phyloP scores from a whole-genome alignment of 2,888 invertebrate species.

The Brenthis ino region DNA sequence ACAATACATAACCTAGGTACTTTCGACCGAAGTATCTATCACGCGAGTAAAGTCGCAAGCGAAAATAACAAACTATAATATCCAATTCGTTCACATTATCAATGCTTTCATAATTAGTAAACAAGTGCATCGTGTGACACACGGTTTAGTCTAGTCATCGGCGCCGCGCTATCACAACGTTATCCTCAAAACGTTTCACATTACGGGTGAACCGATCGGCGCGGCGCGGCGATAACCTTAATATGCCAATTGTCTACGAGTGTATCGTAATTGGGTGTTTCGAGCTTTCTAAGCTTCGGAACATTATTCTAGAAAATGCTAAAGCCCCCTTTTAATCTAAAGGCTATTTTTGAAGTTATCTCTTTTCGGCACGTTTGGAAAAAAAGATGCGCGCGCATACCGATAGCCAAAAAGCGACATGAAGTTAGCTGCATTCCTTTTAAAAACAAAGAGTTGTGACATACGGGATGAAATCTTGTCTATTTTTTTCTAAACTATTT shows the following conservation, averaged over 20 bases:
- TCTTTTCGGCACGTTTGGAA: too few relatives aligned
- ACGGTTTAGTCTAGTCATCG: neutral
- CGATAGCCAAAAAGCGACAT: too few relatives aligned
- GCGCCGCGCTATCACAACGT: conserved; percentile 3
- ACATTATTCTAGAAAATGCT: neutral
- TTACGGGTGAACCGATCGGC: neutral
- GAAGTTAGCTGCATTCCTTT: too few relatives aligned
- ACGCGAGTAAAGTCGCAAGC: neutral
- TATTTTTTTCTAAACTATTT: too few relatives aligned
- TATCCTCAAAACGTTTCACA: neutral
- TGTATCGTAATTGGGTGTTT: neutral
- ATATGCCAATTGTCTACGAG: conserved; percentile 15
- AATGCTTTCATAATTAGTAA: conserved; percentile 4
- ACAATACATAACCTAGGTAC: too few relatives aligned
- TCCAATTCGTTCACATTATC: conserved; percentile 1
- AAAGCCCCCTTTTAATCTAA: neutral
- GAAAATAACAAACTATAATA: neutral
- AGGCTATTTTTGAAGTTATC: too few relatives aligned
- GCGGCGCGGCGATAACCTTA: conserved; percentile 9
- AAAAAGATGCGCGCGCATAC: too few relatives aligned
- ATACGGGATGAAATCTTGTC: too few relatives aligned
- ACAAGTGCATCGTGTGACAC: conserved; percentile 4
- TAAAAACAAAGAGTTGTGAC: too few relatives aligned
- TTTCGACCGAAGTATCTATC: neutral
- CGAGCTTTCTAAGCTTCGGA: neutral